These are phyloP conservation scores for Asteroscopus sphinx DNA, from an alignment of 2,888 invertebrate species.

Conservation along the genomic window DNA sequence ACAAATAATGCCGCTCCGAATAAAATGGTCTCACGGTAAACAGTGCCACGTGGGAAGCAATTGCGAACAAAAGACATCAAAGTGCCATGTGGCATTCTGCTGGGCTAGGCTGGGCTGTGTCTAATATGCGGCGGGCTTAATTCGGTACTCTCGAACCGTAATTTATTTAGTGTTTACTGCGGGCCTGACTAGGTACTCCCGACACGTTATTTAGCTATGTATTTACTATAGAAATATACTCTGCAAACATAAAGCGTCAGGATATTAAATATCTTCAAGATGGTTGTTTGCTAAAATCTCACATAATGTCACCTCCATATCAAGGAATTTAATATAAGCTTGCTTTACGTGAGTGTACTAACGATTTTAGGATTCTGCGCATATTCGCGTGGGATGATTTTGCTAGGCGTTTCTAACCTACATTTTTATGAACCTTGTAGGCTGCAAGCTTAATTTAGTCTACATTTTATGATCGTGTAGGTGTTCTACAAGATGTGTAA, in stretches of 20 bases:
- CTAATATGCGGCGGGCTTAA: no score
- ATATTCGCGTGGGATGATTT: conserved; percentile 22
- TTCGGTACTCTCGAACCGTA: no score
- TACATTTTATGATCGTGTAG: conserved; percentile 4
- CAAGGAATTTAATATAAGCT: conserved; percentile 51
- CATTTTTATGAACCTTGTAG: not conserved
- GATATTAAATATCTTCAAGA: conserved; percentile 46
- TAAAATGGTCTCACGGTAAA: no score
- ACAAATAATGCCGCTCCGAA: no score
- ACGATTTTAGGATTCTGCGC: conserved; percentile 33
- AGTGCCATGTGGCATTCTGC: no score
- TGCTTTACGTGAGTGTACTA: conserved; percentile 41
- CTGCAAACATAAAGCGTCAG: conserved; percentile 2
- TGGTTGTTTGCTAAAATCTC: conserved; percentile 34
- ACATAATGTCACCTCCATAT: conserved; percentile 30
- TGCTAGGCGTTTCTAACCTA: not conserved
- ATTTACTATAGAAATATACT: conserved; percentile 7
- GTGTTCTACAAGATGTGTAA: not conserved
- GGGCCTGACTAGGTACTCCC: no score
- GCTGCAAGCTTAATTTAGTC: not conserved
- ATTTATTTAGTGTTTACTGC: no score
- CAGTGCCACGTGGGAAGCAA: no score
- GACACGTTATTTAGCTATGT: not conserved
- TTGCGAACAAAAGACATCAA: no score
- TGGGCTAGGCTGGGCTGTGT: no score